These are phyloP conservation scores for Sminthurinus aureus DNA, from an alignment of 2,888 invertebrate genomes.

Conservation along the genomic window DNA sequence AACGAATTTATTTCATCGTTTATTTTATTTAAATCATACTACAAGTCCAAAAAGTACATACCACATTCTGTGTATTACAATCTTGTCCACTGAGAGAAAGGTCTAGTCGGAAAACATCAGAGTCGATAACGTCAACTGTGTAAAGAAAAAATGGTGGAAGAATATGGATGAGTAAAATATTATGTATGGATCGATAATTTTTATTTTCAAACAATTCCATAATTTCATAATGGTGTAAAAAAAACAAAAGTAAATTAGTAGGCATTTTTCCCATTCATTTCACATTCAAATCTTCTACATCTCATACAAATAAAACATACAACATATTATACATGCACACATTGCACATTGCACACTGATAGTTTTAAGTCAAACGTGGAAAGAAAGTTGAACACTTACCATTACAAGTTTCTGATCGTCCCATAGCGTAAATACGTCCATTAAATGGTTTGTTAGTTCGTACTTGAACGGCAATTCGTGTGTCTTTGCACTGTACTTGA, in stretches of 20 bases:
- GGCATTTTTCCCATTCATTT: not conserved
- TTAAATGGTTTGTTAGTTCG: slow-evolving; percentile 94
- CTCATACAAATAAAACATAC: not conserved
- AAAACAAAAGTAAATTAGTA: not conserved
- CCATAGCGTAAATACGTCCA: slow-evolving; percentile 91
- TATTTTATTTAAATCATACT: not conserved
- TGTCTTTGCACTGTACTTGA: slow-evolving; percentile 93
- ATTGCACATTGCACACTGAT: not conserved
- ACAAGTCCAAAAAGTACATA: slow-evolving; percentile 66
- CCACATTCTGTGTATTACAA: slow-evolving; percentile 94
- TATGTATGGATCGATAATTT: too few species aligned
- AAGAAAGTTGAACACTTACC: not conserved
- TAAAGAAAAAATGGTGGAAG: not conserved
- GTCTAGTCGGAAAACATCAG: slow-evolving; percentile 89
- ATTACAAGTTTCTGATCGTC: slow-evolving; percentile 93
- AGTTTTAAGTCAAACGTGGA: not conserved
- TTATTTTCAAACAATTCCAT: too few species aligned
- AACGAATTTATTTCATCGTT: not conserved
- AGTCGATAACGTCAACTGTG: slow-evolving; percentile 84
- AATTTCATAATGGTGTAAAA: too few species aligned
- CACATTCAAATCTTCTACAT: not conserved
- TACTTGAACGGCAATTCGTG: slow-evolving; percentile 90
- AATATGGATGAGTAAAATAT: too few species aligned
- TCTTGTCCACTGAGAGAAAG: slow-evolving; percentile 93
- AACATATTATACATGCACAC: not conserved